Conservation (phyloP, 2,888 invertebrate genomes). For the Epistrophe eligans region DNA sequence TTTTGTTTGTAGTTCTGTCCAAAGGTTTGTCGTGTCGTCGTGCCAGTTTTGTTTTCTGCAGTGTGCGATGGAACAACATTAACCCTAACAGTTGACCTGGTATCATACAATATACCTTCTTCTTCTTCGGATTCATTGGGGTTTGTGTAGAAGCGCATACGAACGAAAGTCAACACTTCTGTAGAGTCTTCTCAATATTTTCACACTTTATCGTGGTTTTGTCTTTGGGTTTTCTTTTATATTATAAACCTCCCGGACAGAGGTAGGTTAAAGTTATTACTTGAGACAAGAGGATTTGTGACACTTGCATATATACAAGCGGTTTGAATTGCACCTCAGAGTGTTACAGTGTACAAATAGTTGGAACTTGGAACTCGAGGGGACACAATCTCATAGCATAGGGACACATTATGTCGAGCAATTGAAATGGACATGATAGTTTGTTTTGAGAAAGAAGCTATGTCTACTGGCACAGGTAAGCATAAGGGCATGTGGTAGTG, state of each 20-base stretch:
- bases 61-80: constrained; percentile 70
- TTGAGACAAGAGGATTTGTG: constrained; percentile 69
- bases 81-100: constrained; percentile 71
- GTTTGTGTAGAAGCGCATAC: constrained; percentile 40
- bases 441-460: constrained; percentile 22
- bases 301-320: constrained; percentile 61
- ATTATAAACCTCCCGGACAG: not conserved
- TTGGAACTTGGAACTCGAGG: constrained; percentile 58
- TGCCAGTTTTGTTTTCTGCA: constrained; percentile 59
- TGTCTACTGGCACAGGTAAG: not conserved
- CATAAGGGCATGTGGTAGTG: not conserved
- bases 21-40: constrained; percentile 67
- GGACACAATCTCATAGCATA: constrained; percentile 6
- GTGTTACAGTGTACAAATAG: constrained; percentile 28
- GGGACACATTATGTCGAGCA: constrained; percentile 73
- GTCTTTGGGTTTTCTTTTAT: constrained; percentile 11
- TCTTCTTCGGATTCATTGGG: not conserved
- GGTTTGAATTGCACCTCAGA: constrained; percentile 39
- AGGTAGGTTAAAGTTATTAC: constrained; percentile 74
- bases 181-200: constrained; percentile 66
- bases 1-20: constrained; percentile 25
- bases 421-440: constrained; percentile 70
- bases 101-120: constrained; percentile 64
- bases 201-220: constrained; percentile 73
- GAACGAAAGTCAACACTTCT: constrained; percentile 60